phyloP scores from a whole-genome alignment of 2,797 vertebrate species.

The Okamejei kenojei region DNA sequence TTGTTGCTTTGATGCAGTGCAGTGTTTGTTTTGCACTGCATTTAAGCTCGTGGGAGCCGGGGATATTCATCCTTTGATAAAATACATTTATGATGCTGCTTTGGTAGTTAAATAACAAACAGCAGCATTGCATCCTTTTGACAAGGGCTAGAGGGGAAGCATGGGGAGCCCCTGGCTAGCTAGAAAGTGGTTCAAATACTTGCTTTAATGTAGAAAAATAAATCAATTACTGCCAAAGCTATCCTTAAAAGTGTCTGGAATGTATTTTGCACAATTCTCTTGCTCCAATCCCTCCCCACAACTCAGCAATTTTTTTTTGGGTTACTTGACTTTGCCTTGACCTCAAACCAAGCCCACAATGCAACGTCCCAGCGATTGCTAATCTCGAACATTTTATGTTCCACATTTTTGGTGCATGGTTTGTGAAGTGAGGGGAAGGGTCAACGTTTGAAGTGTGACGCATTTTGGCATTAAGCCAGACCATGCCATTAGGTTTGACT shows the following conservation, averaged over 20 bases:
- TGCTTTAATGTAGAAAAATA: background rate
- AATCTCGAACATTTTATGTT: background rate
- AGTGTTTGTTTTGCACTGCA: background rate
- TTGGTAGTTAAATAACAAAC: background rate
- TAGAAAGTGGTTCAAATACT: background rate
- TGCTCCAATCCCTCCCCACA: background rate
- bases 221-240: background rate
- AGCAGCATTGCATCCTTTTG: background rate
- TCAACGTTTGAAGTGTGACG: background rate
- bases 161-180: background rate
- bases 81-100: background rate
- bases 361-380: background rate
- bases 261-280: background rate
- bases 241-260: background rate
- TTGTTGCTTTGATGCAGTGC: background rate
- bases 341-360: background rate
- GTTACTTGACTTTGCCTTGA: slow-evolving; percentile 20
- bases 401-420: background rate
- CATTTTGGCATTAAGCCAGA: background rate
- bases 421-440: background rate
- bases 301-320: background rate
- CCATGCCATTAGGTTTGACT: background rate
- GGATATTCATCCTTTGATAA: background rate
- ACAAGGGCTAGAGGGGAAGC: background rate
- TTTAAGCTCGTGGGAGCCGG: background rate